Conservation (phyloP, 2,888 invertebrate genomes). For the Cyaniris semiargus region DNA sequence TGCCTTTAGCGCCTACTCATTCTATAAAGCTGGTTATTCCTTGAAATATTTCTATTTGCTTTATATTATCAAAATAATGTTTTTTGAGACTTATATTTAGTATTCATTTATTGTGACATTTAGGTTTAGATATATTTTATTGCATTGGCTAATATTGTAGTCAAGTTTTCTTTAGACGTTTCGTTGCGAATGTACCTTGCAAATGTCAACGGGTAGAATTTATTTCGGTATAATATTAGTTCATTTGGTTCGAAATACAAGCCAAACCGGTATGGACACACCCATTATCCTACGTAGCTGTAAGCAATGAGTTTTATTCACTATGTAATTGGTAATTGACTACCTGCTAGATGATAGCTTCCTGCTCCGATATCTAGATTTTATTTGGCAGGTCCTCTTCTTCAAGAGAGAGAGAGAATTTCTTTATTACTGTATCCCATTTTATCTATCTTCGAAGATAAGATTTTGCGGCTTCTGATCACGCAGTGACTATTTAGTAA, state of each 20-base stretch:
- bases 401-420: neutral
- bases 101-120: neutral
- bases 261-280: constrained; percentile 10
- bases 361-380: neutral
- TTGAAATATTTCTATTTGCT: neutral
- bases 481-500: neutral
- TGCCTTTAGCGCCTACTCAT: neutral
- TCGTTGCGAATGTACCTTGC: neutral
- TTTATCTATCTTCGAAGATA: neutral
- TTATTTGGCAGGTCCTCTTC: too few relatives aligned
- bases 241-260: constrained; percentile 5
- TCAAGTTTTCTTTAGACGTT: neutral
- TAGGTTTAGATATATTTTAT: neutral
- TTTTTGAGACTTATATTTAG: neutral
- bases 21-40: neutral
- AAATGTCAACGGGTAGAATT: neutral
- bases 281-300: neutral
- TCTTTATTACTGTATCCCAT: neutral
- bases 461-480: neutral
- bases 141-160: neutral
- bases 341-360: neutral
- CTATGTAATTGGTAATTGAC: neutral
- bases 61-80: neutral
- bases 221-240: constrained; percentile 18
- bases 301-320: neutral